Evolutionary conservation across 2,797 vertebrate species (phyloP), one percentile per base, ranked within the genome.

Genomic region (Catostomus latipinnis): DNA sequence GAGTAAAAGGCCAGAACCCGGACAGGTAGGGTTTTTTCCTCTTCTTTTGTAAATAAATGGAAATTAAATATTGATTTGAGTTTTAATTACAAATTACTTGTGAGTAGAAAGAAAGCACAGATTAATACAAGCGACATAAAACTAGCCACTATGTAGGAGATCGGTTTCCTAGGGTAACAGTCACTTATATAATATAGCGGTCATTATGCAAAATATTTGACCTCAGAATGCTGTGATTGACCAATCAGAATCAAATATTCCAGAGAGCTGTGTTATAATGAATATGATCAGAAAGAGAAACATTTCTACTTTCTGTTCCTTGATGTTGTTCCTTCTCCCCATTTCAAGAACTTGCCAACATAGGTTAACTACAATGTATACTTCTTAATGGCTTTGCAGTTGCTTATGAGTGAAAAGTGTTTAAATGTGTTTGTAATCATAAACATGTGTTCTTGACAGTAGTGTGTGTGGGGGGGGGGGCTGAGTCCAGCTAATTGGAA

Each of bases 401-500:
- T 85, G 82, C 80, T 78, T 78, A 86, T 80, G 71, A 86, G 86
- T 76, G 83, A 67, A 82, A 78, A 78, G 83, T 68, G 76, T 72
- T 81, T 68, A 71, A 76, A 75, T 81, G 81, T 81, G 82, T 86
- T 88, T 88, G 76, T 84, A 87, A 87, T 82, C 83, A 73, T 86
- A 84, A 86, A 89, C 79, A 84, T 61, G 67, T 70, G 88, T 75
- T 86, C 81, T 88, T 88, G 90, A 90, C 88, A 85, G 84, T 50
- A 67, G 81, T 87, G 74, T n/a, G n/a, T n/a, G n/a, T n/a, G 84
- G 81, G 82, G 80, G 13, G 82, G 72, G 16, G 16, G 16, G 16
- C 16, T 22, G 43, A 49, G 86, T 84, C 76, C 22, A 60, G 70
- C 81, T 88, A 85, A 90, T 91, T 91, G 90, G 87, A 94, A 92